Evolutionary conservation across 35 echinoderm and acorn worm species (phyloP).

Genomic region (Ophioderma brevispina): DNA sequence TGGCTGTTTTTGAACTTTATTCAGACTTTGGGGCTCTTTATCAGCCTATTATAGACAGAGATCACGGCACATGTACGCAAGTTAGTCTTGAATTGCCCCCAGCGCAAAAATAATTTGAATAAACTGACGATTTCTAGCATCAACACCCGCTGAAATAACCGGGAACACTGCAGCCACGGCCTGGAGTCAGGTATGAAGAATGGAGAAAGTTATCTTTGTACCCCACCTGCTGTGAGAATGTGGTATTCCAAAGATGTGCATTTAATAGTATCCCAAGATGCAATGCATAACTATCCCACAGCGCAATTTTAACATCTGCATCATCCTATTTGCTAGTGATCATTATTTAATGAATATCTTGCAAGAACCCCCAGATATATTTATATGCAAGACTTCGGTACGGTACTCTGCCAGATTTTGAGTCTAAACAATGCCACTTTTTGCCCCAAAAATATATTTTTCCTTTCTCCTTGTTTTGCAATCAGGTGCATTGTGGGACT

Average conservation of each 20-base stretch:
- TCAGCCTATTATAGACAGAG: not conserved
- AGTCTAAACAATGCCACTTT: too few relatives aligned
- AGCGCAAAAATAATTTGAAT: constrained; percentile 9
- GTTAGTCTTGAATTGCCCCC: not conserved
- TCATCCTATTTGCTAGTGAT: not conserved
- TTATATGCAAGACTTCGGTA: too few relatives aligned
- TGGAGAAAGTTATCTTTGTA: not conserved
- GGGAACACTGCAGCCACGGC: not conserved
- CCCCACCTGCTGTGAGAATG: not conserved
- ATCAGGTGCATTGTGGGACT: not conserved
- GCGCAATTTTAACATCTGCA: not conserved
- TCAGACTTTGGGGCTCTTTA: not conserved
- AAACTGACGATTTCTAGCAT: constrained; percentile 3
- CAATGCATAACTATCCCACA: not conserved
- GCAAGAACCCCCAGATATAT: too few relatives aligned
- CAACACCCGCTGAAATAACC: not conserved
- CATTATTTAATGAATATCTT: not conserved
- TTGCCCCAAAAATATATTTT: not conserved
- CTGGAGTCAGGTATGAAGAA: not conserved
- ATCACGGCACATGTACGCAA: not conserved
- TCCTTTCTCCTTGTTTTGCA: not conserved
- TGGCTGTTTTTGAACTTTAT: not conserved
- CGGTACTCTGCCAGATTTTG: too few relatives aligned
- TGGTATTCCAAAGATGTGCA: not conserved
- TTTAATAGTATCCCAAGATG: not conserved